Percentiles rank a stretch among this genome's conserved stretches.
Evolutionary conservation across 2,113 vertebrate species (phyloP).

Genomic region (Damaliscus lunatus): DNA sequence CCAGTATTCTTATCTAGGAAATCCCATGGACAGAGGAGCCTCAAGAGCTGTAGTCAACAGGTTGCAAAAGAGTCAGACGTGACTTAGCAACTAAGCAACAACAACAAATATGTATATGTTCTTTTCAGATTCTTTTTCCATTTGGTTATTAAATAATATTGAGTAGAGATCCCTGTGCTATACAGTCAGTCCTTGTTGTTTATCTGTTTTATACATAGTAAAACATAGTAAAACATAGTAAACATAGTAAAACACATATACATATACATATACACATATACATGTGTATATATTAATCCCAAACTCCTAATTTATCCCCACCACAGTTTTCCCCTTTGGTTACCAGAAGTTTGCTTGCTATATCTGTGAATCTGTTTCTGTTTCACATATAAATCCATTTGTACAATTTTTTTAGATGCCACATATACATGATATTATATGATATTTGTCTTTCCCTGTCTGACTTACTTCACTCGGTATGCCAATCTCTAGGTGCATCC

Average conservation of each 20-base stretch:
- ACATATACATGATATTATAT: background rate
- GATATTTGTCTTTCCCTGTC: background rate
- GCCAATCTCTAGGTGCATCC: background rate
- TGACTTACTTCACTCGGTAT: background rate
- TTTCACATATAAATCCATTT: background rate
- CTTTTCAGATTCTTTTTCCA: background rate
- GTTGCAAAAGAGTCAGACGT: background rate
- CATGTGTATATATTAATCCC: background rate
- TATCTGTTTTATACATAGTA: background rate
- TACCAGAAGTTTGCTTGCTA: background rate
- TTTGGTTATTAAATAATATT: background rate
- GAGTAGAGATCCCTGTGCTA: background rate
- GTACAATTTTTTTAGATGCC: background rate
- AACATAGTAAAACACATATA: too few relatives aligned
- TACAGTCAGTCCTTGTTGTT: background rate
- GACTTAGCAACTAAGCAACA: background rate
- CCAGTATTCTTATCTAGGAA: background rate
- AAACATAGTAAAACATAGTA: too few relatives aligned
- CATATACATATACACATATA: too few relatives aligned
- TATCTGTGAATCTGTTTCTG: background rate
- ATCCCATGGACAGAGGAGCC: background rate
- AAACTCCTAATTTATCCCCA: background rate
- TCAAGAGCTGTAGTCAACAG: background rate
- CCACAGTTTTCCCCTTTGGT: background rate
- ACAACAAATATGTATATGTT: background rate